Conservation (phyloP, 1,140 invertebrate species). For the Brachionus sp. region DNA sequence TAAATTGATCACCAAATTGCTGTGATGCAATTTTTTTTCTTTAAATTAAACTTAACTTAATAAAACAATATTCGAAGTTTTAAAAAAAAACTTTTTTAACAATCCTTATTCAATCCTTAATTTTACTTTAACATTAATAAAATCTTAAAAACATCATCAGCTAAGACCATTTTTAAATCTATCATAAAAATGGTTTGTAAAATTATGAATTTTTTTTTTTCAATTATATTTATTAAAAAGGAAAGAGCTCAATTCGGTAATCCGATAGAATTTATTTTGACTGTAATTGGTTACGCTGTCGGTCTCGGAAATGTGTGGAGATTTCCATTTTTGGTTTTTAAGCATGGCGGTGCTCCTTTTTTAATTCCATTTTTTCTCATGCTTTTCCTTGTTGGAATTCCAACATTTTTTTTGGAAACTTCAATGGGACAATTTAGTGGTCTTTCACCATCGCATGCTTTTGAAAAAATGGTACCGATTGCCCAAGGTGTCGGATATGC, state of each 20-base stretch:
- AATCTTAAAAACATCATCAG: background rate
- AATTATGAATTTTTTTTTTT: background rate
- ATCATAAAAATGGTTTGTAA: background rate
- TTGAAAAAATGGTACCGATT: background rate
- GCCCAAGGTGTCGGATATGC: slow-evolving; percentile 42
- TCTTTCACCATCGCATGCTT: slow-evolving; percentile 15
- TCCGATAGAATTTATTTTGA: slow-evolving; percentile 51
- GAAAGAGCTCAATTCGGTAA: slow-evolving; percentile 49
- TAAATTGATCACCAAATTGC: background rate
- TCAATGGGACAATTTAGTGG: slow-evolving; percentile 44
- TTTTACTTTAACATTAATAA: background rate
- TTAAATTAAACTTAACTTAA: background rate
- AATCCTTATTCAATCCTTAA: background rate
- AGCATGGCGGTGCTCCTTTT: slow-evolving; percentile 39
- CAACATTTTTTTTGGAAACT: slow-evolving; percentile 38
- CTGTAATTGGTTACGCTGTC: slow-evolving; percentile 51
- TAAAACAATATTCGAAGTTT: background rate
- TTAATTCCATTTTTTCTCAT: slow-evolving; percentile 31
- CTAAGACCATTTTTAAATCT: background rate
- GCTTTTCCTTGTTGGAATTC: slow-evolving; percentile 34
- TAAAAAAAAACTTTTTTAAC: background rate
- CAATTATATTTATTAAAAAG: background rate
- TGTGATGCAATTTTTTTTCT: background rate
- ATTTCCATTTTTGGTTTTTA: slow-evolving; percentile 45
- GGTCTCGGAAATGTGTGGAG: slow-evolving; percentile 47